These are phyloP conservation scores for Cranoglanis bouderius DNA, from an alignment of 2,113 vertebrate species.

Conservation along the genomic window DNA sequence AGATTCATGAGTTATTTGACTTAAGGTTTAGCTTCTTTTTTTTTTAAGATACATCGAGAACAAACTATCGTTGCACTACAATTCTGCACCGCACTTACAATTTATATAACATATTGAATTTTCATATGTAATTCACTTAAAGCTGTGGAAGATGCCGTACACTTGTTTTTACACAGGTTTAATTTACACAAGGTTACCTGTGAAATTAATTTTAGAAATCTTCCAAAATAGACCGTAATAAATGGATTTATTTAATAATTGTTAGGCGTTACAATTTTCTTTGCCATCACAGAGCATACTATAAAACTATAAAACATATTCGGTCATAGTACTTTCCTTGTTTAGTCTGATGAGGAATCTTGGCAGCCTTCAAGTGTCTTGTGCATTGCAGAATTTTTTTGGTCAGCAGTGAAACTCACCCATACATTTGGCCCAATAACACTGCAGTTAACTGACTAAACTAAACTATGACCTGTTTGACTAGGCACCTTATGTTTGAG, in stretches of 20 bases:
- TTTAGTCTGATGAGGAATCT: background rate
- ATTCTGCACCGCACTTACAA: background rate
- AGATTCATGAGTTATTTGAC: background rate
- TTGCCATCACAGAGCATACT: background rate
- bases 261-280: background rate
- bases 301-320: background rate
- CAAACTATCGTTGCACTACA: background rate
- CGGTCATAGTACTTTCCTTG: background rate
- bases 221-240: background rate
- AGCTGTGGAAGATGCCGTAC: background rate
- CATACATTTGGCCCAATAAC: background rate
- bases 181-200: background rate
- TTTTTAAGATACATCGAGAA: background rate
- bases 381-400: slow-evolving; percentile 7
- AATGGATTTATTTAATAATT: background rate
- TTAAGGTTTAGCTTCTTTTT: background rate
- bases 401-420: background rate
- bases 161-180: background rate
- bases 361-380: background rate
- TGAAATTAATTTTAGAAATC: background rate
- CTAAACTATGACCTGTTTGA: background rate
- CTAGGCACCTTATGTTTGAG: background rate
- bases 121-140: background rate
- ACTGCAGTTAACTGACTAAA: background rate
- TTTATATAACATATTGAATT: no score